Conservation (phyloP, 2,888 invertebrate genomes). For the Drosophila falleni region DNA sequence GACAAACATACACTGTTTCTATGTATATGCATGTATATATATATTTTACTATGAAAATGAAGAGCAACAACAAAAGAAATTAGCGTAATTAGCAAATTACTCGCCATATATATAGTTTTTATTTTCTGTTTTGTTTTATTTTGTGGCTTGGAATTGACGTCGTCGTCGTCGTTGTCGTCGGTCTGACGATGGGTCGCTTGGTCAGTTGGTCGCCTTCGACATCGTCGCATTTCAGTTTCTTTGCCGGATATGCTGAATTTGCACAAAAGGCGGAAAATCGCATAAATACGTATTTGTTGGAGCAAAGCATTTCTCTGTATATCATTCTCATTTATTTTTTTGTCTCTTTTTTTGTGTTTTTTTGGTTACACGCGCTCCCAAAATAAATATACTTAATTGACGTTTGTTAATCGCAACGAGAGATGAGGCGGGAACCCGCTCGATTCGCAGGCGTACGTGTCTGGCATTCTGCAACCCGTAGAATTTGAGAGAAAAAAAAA, state of each 20-base stretch:
- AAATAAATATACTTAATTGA: constrained; percentile 78
- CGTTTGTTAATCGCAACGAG: constrained; percentile 70
- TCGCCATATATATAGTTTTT: constrained; percentile 37
- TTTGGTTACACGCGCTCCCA: constrained; percentile 73
- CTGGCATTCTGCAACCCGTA: constrained; percentile 46
- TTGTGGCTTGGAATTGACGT: constrained; percentile 71
- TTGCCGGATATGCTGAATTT: constrained; percentile 82
- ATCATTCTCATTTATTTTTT: constrained; percentile 8
- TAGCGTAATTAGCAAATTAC: constrained; percentile 81
- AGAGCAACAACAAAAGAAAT: constrained; percentile 78
- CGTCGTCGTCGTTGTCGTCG: constrained; percentile 22
- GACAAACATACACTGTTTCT: constrained; percentile 7
- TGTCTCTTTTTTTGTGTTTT: constrained; percentile 10
- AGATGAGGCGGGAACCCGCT: constrained; percentile 38
- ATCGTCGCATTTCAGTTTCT: constrained; percentile 77
- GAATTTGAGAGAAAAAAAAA: constrained; percentile 34
- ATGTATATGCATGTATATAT: constrained; percentile 21
- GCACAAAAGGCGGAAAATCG: constrained; percentile 73
- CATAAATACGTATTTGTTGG: constrained; percentile 60
- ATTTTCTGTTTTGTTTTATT: constrained; percentile 48
- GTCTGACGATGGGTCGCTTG: constrained; percentile 44
- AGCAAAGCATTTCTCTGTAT: constrained; percentile 19
- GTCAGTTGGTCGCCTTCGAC: constrained; percentile 54
- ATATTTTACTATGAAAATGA: constrained; percentile 74
- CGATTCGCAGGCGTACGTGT: constrained; percentile 17